phyloP scores from a whole-genome alignment of 2,888 invertebrate species.

The Microchrysa polita region DNA sequence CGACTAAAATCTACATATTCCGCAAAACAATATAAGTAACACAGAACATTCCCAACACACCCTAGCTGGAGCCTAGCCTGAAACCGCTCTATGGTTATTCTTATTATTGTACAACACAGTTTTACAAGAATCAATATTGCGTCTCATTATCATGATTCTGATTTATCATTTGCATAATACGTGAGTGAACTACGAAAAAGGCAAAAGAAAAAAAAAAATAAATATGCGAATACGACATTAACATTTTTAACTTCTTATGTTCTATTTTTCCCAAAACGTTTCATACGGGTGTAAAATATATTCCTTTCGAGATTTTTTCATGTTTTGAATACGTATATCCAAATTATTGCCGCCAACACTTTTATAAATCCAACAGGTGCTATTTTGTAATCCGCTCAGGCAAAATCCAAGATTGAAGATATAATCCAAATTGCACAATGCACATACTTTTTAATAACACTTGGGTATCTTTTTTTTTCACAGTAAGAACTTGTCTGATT shows the following conservation, averaged over 20 bases:
- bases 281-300: neutral
- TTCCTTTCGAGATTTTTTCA: neutral
- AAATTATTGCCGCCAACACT: neutral
- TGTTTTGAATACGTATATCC: neutral
- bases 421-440: conserved; percentile 21
- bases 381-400: conserved; percentile 40
- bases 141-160: conserved; percentile 12
- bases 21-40: conserved; percentile 21
- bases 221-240: neutral
- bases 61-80: too few species aligned
- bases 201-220: neutral
- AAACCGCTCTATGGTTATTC: too few species aligned
- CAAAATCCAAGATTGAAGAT: too few species aligned
- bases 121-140: conserved; percentile 24
- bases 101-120: conserved; percentile 30
- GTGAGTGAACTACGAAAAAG: conserved; percentile 15
- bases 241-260: conserved; percentile 10
- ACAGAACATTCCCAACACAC: conserved; percentile 33
- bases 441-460: conserved; percentile 25
- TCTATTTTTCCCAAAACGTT: conserved; percentile 2
- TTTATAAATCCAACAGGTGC: conserved; percentile 36
- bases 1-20: conserved; percentile 1
- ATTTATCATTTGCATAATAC: conserved; percentile 37
- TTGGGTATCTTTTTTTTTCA: conserved; percentile 19
- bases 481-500: neutral